Percentiles rank a stretch among this genome's conserved stretches.
Evolutionary conservation across 2,888 invertebrate genomes (phyloP).

Genomic region (Nezara viridula): DNA sequence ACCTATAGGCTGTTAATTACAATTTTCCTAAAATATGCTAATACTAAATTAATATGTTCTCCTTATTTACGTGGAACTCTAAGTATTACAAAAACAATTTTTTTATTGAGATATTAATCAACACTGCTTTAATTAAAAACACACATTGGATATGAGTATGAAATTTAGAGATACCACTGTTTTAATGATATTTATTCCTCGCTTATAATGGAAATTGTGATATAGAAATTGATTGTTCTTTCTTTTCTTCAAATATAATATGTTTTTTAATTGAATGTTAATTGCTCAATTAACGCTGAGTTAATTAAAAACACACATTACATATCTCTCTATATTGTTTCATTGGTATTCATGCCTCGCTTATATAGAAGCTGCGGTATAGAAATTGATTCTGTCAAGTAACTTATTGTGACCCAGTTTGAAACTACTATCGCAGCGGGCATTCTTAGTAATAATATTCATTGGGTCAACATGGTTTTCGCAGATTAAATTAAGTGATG

Average conservation of each 20-base stretch:
- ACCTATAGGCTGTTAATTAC: too few relatives aligned
- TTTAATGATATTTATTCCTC: too few relatives aligned
- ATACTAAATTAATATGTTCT: too few relatives aligned
- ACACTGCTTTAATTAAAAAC: too few relatives aligned
- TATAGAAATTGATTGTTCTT: too few relatives aligned
- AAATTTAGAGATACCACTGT: too few relatives aligned
- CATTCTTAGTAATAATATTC: slow-evolving; percentile 39
- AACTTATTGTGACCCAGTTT: slow-evolving; percentile 22
- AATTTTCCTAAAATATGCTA: too few relatives aligned
- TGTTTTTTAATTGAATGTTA: neutral
- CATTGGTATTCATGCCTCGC: neutral
- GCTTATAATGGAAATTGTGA: too few relatives aligned
- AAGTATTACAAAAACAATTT: too few relatives aligned
- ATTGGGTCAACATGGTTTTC: slow-evolving; percentile 21
- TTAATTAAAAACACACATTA: neutral
- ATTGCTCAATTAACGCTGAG: neutral
- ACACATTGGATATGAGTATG: too few relatives aligned
- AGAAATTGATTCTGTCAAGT: slow-evolving; percentile 1
- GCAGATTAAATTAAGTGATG: neutral
- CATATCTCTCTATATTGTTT: neutral
- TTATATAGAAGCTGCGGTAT: neutral
- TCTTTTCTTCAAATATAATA: neutral
- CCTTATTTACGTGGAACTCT: too few relatives aligned
- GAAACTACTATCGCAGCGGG: neutral
- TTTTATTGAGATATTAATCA: too few relatives aligned